A percentile compares a stretch with the other conserved stretches of the same genome.
These are phyloP conservation scores for Zeus faber DNA, from an alignment of 2,113 vertebrate species.

Conservation along the genomic window DNA sequence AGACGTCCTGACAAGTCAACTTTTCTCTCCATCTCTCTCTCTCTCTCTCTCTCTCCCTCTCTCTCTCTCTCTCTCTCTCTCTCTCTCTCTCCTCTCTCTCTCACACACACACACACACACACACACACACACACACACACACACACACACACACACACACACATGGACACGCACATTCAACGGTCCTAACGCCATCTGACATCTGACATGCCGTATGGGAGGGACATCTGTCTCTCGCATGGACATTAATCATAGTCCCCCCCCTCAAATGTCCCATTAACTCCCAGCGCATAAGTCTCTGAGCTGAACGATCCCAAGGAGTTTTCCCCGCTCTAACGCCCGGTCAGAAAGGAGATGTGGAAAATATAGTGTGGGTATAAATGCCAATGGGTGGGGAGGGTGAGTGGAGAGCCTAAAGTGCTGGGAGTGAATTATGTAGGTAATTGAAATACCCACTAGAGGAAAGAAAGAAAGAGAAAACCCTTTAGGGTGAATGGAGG, in stretches of 20 bases:
- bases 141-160: not conserved
- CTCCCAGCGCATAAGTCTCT: too few relatives aligned
- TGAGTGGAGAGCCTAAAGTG: conserved; percentile 10
- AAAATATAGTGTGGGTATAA: too few relatives aligned
- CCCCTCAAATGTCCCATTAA: conserved; percentile 14
- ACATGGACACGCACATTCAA: not conserved
- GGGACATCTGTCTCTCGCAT: conserved; percentile 4
- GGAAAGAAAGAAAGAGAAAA: conserved; percentile 26
- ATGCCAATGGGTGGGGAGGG: conserved; percentile 3
- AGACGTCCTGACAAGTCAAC: not conserved
- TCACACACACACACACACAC: not conserved
- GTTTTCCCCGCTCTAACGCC: too few relatives aligned
- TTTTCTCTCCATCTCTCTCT: too few relatives aligned
- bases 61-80: too few relatives aligned
- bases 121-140: not conserved
- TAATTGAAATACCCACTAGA: conserved; percentile 14
- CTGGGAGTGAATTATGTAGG: too few relatives aligned
- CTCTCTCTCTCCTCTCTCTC: too few relatives aligned
- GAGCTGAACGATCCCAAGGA: conserved; percentile 19
- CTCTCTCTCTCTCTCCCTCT: too few relatives aligned
- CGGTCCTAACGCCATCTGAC: conserved; percentile 10
- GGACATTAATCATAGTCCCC: conserved; percentile 20
- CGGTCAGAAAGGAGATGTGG: too few relatives aligned
- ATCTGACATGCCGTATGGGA: conserved; percentile 7
- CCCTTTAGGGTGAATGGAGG: conserved; percentile 26